Evolutionary conservation across 1,140 invertebrate genomes (phyloP), one percentile per base, ranked within the genome.

Genomic region (Zaprionus ghesquierei): DNA sequence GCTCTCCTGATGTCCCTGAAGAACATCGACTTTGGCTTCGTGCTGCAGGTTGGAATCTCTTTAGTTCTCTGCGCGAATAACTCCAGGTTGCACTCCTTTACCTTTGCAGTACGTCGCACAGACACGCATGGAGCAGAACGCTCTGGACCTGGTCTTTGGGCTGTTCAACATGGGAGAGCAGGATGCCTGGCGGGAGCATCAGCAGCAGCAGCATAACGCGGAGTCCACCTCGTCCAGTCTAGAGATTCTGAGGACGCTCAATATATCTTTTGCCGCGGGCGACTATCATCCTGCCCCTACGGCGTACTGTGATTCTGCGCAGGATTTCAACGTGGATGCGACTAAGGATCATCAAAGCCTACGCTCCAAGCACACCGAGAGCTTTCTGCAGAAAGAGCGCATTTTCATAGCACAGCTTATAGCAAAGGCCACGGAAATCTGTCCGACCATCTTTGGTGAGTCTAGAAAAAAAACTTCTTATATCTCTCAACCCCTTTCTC

Each of bases 21-120:
- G 63, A 93, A 93, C 55, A 93, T 95, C 8, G 94, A 94, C 23
- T 92, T 94, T 35, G 92, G 92, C 0, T 91, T 92, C 63, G 91
- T 94, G 49, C 70, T 94, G 20, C 93, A 94, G 92, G 92, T 94
- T 31, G n/a, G n/a, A n/a, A 64, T 90, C 13, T 2, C 6, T 2
- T n/a, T 12, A 33, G 4, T n/a, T 15, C 25, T 53, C 22, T 22
- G 2, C 5, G 3, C 5, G 44, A 50, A 35, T 20, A 18, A 10
- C 31, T 20, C 15, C 12, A n/a, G n/a, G n/a, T n/a, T n/a, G n/a
- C n/a, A n/a, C n/a, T 23, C 13, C 2, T 12, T n/a, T 12, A 2
- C 2, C n/a, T n/a, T 38, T 20, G 8, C 18, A 18, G 81, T 54
- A 74, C n/a, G 81, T 90, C 9, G 84, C 82, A 1, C 84, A 91